A percentile compares a stretch with the other conserved stretches of the same genome.
Evolutionary conservation across 2,113 vertebrate species (phyloP).

Genomic region (Lanius ludovicianus): DNA sequence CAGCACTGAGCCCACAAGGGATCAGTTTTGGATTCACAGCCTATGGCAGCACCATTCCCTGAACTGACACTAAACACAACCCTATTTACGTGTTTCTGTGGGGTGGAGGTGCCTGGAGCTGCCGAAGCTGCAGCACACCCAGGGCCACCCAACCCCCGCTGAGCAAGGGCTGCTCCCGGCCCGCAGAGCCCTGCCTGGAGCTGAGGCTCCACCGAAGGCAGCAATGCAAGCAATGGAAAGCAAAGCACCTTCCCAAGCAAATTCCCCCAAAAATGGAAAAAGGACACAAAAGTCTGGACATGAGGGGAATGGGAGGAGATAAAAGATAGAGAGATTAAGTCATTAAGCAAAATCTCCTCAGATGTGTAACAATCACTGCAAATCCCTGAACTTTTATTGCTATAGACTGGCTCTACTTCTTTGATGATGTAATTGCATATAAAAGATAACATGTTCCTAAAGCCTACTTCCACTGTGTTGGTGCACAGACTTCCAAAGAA

Average conservation of each 20-base stretch:
- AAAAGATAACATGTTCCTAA: not conserved
- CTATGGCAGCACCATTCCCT: accelerated
- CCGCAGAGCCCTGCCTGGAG: not conserved
- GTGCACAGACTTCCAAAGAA: not conserved
- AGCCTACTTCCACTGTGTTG: not conserved
- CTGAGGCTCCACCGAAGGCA: not conserved
- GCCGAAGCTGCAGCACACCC: not conserved
- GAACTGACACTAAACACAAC: accelerated
- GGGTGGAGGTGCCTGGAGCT: accelerated
- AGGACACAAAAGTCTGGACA: not conserved
- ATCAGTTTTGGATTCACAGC: not conserved
- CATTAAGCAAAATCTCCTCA: not conserved
- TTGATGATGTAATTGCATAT: not conserved
- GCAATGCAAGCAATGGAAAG: accelerated
- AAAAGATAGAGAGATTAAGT: not conserved
- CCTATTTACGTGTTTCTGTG: accelerated
- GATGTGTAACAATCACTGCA: not conserved
- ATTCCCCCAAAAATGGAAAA: not conserved
- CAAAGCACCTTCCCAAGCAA: not conserved
- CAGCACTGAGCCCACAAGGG: not conserved
- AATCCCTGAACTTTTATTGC: not conserved
- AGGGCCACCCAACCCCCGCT: accelerated
- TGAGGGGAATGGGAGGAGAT: not conserved
- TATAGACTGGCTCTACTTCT: not conserved
- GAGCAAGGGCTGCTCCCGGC: not conserved